Evolutionary conservation across 2,113 vertebrate species (phyloP).

Genomic region (Pedetes capensis): DNA sequence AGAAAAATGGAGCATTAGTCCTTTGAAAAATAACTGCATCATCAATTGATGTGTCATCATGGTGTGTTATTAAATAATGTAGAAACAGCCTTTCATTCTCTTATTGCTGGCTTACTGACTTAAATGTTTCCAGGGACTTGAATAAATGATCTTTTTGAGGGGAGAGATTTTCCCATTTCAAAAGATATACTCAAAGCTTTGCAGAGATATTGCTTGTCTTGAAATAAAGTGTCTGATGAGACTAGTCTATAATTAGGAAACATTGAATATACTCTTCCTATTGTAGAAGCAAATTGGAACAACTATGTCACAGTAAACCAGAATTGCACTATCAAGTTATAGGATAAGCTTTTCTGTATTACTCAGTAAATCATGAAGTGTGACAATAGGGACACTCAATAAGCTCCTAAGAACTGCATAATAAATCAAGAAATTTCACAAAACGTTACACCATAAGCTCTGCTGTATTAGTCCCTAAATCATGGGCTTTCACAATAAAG

Average conservation of each 20-base stretch:
- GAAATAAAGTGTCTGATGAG: slow-evolving; percentile 31
- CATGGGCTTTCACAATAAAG: slow-evolving; percentile 28
- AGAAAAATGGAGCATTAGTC: background rate
- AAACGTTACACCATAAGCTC: slow-evolving; percentile 40
- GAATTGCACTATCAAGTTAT: slow-evolving; percentile 36
- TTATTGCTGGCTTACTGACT: background rate
- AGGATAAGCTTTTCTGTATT: slow-evolving; percentile 45
- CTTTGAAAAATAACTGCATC: slow-evolving; percentile 33
- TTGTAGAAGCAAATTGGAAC: slow-evolving; percentile 31
- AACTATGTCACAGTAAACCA: slow-evolving; percentile 64
- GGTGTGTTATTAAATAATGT: background rate
- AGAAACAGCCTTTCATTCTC: slow-evolving; percentile 20
- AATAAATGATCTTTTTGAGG: slow-evolving; percentile 28
- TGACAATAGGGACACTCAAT: slow-evolving; percentile 51
- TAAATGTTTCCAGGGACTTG: slow-evolving; percentile 36
- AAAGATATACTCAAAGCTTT: slow-evolving; percentile 13
- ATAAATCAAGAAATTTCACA: slow-evolving; percentile 52
- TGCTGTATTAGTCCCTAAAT: slow-evolving; percentile 49
- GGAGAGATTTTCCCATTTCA: background rate
- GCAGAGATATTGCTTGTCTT: background rate
- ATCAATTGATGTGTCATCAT: background rate
- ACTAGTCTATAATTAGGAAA: slow-evolving; percentile 51
- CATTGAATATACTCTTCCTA: slow-evolving; percentile 22
- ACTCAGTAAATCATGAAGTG: slow-evolving; percentile 68
- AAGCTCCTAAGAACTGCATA: slow-evolving; percentile 45